These are phyloP conservation scores for Tarsius wallacei DNA, from an alignment of 2,797 vertebrate species.

Conservation along the genomic window DNA sequence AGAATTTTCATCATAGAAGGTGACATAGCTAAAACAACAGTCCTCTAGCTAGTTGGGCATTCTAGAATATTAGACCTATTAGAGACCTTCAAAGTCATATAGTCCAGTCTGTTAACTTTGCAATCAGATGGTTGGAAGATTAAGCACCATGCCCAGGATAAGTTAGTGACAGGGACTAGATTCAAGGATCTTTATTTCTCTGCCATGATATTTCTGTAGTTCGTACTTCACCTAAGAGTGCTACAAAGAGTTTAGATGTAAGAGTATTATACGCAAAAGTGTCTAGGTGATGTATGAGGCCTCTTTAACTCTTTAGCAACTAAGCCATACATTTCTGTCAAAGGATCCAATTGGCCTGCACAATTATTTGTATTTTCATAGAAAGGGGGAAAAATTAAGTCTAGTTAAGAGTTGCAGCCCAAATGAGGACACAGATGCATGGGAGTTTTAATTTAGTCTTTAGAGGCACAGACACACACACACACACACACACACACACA, in stretches of 20 bases:
- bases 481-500: slow-evolving; percentile 42
- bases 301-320: slow-evolving; percentile 26
- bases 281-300: background rate
- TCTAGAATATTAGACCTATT: background rate
- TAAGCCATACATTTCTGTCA: background rate
- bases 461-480: background rate
- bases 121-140: background rate
- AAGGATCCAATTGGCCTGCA: background rate
- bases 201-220: background rate
- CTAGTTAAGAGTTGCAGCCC: background rate
- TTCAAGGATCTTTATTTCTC: background rate
- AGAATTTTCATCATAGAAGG: background rate
- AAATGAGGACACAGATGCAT: background rate
- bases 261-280: background rate
- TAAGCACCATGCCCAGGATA: background rate
- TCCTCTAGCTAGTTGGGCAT: background rate
- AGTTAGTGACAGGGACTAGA: background rate
- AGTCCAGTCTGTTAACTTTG: background rate
- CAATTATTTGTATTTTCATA: slow-evolving; percentile 30
- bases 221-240: background rate
- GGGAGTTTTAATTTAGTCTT: slow-evolving; percentile 21
- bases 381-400: background rate
- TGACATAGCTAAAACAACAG: background rate
- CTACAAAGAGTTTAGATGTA: background rate
- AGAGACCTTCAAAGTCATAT: background rate